Conservation (phyloP, 2,113 vertebrate species). For the Elaphurus davidianus region DNA sequence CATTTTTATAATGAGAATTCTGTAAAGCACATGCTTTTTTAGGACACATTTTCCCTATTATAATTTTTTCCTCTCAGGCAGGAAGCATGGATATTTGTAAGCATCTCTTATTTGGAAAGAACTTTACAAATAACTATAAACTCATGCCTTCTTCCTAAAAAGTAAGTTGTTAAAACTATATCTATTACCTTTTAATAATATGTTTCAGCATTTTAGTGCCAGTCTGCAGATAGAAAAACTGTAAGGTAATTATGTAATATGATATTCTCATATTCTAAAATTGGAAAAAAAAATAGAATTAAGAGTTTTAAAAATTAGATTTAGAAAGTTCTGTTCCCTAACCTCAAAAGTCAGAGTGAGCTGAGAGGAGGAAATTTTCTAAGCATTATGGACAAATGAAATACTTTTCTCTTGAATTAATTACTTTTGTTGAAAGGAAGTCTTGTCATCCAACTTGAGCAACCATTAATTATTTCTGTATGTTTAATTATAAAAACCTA, state of each 20-base stretch:
- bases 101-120: conserved; percentile 14
- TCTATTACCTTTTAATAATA: not conserved
- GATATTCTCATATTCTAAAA: not conserved
- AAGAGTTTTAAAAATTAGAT: not conserved
- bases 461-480: not conserved
- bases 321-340: not conserved
- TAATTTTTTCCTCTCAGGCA: not conserved
- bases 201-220: not conserved
- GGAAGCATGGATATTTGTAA: conserved; percentile 26
- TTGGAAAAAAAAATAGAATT: not conserved
- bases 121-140: conserved; percentile 4
- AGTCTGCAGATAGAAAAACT: not conserved
- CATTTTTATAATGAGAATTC: not conserved
- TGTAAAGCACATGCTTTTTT: not conserved
- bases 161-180: not conserved
- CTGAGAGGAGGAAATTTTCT: not conserved
- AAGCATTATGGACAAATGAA: not conserved
- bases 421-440: not conserved
- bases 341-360: not conserved
- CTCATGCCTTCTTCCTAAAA: not conserved
- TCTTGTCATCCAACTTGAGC: not conserved
- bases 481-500: not conserved
- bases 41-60: conserved; percentile 24
- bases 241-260: not conserved
- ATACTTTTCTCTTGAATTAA: not conserved